These are phyloP conservation scores for Centropus bengalensis DNA, from an alignment of 2,113 vertebrate genomes.

Conservation along the genomic window DNA sequence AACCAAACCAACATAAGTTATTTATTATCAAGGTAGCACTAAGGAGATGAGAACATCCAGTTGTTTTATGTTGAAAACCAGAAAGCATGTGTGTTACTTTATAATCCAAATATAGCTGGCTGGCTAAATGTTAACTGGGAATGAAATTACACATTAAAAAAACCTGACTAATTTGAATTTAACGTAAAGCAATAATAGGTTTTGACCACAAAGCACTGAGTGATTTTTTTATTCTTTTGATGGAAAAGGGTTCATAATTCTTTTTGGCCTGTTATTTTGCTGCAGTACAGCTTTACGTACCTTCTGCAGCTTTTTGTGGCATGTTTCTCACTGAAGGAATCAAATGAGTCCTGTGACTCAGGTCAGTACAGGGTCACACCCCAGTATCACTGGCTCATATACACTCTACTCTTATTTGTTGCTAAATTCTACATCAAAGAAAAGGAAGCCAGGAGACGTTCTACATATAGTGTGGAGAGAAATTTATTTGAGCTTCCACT, in stretches of 20 bases:
- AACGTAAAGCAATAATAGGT: background rate
- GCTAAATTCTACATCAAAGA: background rate
- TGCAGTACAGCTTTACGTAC: background rate
- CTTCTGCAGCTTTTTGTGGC: background rate
- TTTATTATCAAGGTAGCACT: background rate
- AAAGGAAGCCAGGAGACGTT: background rate
- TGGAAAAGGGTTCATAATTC: background rate
- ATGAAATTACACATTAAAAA: background rate
- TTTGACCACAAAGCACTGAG: background rate
- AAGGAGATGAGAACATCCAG: background rate
- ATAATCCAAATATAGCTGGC: background rate
- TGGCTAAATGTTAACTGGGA: background rate
- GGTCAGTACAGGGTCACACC: background rate
- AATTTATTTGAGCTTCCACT: background rate
- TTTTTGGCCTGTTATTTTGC: background rate
- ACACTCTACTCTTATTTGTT: background rate
- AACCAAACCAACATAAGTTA: background rate
- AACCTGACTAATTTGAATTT: background rate
- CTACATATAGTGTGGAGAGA: background rate
- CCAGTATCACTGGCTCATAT: background rate
- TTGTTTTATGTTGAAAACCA: background rate
- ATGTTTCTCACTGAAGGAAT: background rate
- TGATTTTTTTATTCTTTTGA: background rate
- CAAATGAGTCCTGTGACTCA: background rate
- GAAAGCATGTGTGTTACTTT: background rate